These are phyloP conservation scores for Odontomachus brunneus DNA, from an alignment of 1,140 invertebrate genomes.

Conservation along the genomic window DNA sequence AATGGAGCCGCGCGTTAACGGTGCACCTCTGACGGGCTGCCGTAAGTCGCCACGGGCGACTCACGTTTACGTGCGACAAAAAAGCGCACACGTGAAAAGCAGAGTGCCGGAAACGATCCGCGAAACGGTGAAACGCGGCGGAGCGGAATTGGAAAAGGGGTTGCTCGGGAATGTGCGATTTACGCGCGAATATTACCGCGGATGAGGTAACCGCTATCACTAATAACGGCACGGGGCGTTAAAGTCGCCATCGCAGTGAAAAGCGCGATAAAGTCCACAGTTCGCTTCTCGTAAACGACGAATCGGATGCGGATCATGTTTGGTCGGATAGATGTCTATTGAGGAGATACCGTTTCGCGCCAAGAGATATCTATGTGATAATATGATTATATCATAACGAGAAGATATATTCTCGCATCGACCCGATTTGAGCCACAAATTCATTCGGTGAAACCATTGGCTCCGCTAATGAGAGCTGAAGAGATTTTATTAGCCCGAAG, in stretches of 20 bases:
- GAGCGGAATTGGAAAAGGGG: background rate
- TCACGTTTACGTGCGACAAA: conserved; percentile 20
- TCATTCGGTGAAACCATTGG: background rate
- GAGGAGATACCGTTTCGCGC: background rate
- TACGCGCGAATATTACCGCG: background rate
- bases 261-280: conserved; percentile 33
- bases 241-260: conserved; percentile 34
- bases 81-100: conserved; percentile 7
- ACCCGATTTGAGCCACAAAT: no score
- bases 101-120: conserved; percentile 43
- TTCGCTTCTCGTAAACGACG: conserved; percentile 21
- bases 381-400: no score
- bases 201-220: conserved; percentile 8
- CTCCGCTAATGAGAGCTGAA: background rate
- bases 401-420: no score
- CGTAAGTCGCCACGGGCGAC: background rate
- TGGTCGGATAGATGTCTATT: conserved; percentile 7
- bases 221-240: conserved; percentile 12
- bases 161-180: background rate
- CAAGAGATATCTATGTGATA: no score
- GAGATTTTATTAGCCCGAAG: background rate
- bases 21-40: background rate
- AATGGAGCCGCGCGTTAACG: conserved; percentile 51
- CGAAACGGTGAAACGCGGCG: background rate
- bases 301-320: conserved; percentile 22